These are phyloP conservation scores for Corynorhinus townsendii DNA, from an alignment of 2,113 vertebrate genomes.

Conservation along the genomic window DNA sequence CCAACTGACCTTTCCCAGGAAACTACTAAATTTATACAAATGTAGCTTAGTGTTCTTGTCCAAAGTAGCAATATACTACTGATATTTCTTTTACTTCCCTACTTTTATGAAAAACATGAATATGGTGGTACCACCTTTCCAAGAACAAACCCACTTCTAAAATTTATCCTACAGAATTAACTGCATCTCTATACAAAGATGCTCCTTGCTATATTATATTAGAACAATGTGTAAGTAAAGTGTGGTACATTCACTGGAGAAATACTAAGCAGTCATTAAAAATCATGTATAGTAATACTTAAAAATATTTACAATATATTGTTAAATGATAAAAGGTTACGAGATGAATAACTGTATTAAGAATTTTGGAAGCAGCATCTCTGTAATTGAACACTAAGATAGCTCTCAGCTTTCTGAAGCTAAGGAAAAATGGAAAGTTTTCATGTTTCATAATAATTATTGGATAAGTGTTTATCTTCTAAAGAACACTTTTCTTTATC, in stretches of 20 bases:
- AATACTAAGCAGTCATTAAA: neutral
- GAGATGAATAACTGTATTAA: neutral
- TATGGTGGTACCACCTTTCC: neutral
- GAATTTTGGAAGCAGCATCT: neutral
- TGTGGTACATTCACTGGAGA: neutral
- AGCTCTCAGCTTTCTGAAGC: conserved; percentile 5
- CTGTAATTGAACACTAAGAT: neutral
- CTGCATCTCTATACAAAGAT: neutral
- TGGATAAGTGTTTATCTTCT: conserved; percentile 10
- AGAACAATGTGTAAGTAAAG: neutral
- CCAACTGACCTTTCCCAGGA: neutral
- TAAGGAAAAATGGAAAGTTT: neutral
- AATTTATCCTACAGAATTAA: neutral
- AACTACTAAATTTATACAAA: neutral
- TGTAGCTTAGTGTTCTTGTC: neutral
- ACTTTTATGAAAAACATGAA: neutral
- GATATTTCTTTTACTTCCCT: neutral
- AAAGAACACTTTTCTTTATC: conserved; percentile 9
- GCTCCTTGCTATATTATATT: neutral
- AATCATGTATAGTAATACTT: neutral
- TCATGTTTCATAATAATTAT: neutral
- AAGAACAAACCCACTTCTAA: neutral
- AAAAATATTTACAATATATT: neutral
- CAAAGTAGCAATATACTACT: neutral
- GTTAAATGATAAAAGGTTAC: neutral